Evolutionary conservation across 1,140 invertebrate genomes (phyloP), one percentile per base, ranked within the genome.

Genomic region (Sarcophaga peregrina): DNA sequence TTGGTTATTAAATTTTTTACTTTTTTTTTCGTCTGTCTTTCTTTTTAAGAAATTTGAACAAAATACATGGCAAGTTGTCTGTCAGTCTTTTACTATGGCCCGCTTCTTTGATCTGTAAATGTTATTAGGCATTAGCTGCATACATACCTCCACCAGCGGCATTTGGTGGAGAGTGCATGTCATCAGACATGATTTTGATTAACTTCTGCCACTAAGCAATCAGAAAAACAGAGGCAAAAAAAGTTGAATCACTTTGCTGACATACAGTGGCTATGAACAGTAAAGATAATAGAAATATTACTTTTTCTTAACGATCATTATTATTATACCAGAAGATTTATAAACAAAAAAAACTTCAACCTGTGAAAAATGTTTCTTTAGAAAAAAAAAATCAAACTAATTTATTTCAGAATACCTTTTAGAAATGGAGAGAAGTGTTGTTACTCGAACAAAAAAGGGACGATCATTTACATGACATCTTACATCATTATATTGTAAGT

Each of bases 151-250:
- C 75, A 37, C 25, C 25, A 37, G 25, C 1, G 25, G 25, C 25
- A 37, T 37, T 37, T 37, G 11, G 75, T 78, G 8, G 8, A 37
- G 47, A 78, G 47, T 4, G 25, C 75, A 78, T 78, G 75, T 78
- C 75, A 78, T 78, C 75, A 78, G 50, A 78, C 75, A 78, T 78
- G 47, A 78, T 78, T 78, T 78, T 78, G 75, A 78, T 78, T 78
- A 78, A 78, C 75, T 78, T 78, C 75, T 78, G 75, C 48, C 47
- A 78, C 75, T 52, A 78, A 47, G 50, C 75, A 78, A 78, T 78
- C 75, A 50, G 50, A 48, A 72, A 72, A 72, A 37, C 1, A 37
- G 4, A 37, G 4, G 4, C 1, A 37, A 37, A 37, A 37, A 37
- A 37, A 37, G 4, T 47, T 78, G 47, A 78, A 78, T 78, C 75